phyloP scores from a whole-genome alignment of 2,113 vertebrate species.

The Cisticola juncidis region DNA sequence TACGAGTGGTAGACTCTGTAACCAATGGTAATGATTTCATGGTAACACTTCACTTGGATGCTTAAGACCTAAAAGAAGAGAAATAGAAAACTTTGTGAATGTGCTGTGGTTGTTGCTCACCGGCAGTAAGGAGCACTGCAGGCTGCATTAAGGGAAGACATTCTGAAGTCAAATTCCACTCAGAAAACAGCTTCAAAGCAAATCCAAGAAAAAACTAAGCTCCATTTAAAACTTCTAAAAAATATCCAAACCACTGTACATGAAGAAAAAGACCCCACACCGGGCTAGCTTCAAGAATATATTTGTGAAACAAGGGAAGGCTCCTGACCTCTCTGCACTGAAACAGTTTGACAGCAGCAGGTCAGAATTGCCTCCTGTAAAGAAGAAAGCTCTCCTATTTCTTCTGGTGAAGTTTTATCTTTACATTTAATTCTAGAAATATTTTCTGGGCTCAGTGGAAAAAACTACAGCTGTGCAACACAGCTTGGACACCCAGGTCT shows the following conservation, averaged over 20 bases:
- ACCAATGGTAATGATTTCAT: constrained; percentile 97
- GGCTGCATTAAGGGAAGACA: background rate
- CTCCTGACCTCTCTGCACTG: background rate
- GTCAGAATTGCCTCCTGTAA: background rate
- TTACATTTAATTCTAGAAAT: background rate
- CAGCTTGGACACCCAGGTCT: background rate
- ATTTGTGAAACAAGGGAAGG: background rate
- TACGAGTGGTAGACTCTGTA: constrained; percentile 97
- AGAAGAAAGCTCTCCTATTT: background rate
- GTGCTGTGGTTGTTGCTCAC: background rate
- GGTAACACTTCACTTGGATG: constrained; percentile 97
- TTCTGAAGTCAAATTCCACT: background rate
- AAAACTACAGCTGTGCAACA: background rate
- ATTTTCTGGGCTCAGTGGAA: background rate
- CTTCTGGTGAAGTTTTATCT: background rate
- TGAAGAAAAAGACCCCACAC: background rate
- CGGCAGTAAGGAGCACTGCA: background rate
- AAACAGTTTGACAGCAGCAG: background rate
- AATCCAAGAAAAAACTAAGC: background rate
- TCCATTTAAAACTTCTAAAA: background rate
- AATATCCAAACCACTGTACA: background rate
- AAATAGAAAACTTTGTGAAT: background rate
- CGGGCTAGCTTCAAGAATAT: background rate
- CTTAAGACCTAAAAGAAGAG: constrained; percentile 85
- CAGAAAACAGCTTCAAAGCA: background rate